phyloP scores from a whole-genome alignment of 2,888 invertebrate species.

The Parnassius glacialis region DNA sequence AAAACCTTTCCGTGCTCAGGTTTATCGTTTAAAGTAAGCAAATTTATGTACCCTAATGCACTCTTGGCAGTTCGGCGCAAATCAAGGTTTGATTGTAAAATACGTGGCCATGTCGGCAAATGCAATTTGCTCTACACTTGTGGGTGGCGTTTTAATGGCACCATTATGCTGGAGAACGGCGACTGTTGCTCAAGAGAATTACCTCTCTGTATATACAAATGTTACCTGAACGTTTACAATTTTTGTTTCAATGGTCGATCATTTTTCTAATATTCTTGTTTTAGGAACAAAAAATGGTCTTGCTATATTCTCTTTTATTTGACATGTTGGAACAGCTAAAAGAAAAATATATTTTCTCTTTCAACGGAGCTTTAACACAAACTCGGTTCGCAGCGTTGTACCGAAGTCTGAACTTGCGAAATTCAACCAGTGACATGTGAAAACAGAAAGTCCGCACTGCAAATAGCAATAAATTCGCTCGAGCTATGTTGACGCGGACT shows the following conservation, averaged over 20 bases:
- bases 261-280: conserved; percentile 19
- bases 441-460: conserved; percentile 66
- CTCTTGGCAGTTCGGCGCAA: conserved; percentile 67
- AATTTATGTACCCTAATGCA: conserved; percentile 73
- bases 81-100: conserved; percentile 77
- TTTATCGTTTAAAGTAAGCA: conserved; percentile 67
- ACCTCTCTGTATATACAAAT: conserved; percentile 54
- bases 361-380: neutral
- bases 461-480: conserved; percentile 73
- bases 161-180: conserved; percentile 66
- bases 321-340: conserved; percentile 4
- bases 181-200: conserved; percentile 72
- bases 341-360: conserved; percentile 7
- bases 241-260: conserved; percentile 15
- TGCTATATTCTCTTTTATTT: no score
- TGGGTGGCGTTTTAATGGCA: conserved; percentile 77
- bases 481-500: conserved; percentile 66
- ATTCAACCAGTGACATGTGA: conserved; percentile 60
- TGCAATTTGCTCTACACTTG: conserved; percentile 74
- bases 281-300: conserved; percentile 6
- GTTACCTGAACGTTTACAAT: conserved; percentile 36
- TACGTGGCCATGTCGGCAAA: conserved; percentile 69
- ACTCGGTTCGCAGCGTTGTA: conserved; percentile 13
- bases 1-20: conserved; percentile 56
- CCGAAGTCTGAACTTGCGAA: conserved; percentile 43